These are phyloP conservation scores for Xenentodon cancila DNA, from an alignment of 2,797 vertebrate species.

Conservation along the genomic window DNA sequence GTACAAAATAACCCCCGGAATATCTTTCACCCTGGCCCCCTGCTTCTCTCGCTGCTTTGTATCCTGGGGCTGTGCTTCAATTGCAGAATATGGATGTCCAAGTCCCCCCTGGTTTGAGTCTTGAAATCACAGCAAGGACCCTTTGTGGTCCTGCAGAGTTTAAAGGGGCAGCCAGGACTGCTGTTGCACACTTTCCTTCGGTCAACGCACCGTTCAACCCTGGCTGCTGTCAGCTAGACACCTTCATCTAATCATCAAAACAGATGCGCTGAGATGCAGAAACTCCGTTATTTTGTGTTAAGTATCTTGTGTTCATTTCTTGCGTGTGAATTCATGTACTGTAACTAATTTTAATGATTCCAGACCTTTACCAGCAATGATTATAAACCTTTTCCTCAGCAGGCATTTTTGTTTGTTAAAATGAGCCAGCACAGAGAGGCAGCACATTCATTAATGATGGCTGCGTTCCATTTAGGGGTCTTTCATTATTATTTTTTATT, in stretches of 20 bases:
- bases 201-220: conserved; percentile 25
- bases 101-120: conserved; percentile 45
- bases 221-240: conserved; percentile 50
- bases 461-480: too few species aligned
- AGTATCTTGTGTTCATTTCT: too few species aligned
- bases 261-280: neutral
- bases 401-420: too few species aligned
- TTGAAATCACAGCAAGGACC: conserved; percentile 56
- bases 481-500: too few species aligned
- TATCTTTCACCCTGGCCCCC: conserved; percentile 50
- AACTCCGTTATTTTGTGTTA: neutral
- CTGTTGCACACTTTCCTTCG: conserved; percentile 28
- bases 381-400: too few species aligned
- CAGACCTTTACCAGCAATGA: too few species aligned
- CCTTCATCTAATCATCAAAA: neutral
- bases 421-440: too few species aligned
- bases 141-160: conserved; percentile 54
- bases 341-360: too few species aligned
- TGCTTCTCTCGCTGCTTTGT: conserved; percentile 36
- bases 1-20: conserved; percentile 58
- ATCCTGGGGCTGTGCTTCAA: conserved; percentile 53
- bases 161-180: conserved; percentile 47
- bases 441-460: too few species aligned
- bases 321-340: too few species aligned
- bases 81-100: conserved; percentile 59